These are phyloP conservation scores for Crotalus helleri DNA, from an alignment of 2,113 vertebrate species.

Conservation along the genomic window DNA sequence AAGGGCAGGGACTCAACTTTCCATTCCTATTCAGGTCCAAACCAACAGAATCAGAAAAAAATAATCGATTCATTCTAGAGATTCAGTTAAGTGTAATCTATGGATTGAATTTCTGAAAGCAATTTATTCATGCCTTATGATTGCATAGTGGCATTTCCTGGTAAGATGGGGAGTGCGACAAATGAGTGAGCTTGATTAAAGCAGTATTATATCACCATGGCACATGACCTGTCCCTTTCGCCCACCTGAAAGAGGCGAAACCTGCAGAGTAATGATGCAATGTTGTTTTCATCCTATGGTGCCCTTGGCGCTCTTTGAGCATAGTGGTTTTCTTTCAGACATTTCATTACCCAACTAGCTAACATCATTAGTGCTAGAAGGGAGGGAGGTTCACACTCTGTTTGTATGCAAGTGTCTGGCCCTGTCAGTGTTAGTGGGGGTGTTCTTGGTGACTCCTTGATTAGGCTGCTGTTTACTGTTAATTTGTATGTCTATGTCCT, in stretches of 20 bases:
- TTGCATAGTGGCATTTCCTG: background rate
- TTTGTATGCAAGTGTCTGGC: background rate
- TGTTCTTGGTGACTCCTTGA: background rate
- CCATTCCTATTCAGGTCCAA: background rate
- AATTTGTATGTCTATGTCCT: background rate
- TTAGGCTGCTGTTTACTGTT: background rate
- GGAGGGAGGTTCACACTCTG: background rate
- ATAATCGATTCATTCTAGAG: background rate
- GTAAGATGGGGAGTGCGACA: background rate
- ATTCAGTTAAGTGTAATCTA: background rate
- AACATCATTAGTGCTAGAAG: background rate
- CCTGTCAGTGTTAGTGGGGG: background rate
- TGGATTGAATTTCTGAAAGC: background rate
- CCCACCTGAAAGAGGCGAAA: background rate
- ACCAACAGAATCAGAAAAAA: background rate
- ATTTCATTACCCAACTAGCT: background rate
- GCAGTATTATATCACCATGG: background rate
- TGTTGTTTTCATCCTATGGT: background rate
- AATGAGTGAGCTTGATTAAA: background rate
- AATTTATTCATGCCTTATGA: background rate
- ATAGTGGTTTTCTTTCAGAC: background rate
- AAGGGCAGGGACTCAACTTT: background rate
- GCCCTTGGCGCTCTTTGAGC: background rate
- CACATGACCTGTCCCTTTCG: background rate
- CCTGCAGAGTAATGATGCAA: background rate